These are phyloP conservation scores for Adelognathus sp. DNA, from an alignment of 2,888 invertebrate genomes.

Conservation along the genomic window DNA sequence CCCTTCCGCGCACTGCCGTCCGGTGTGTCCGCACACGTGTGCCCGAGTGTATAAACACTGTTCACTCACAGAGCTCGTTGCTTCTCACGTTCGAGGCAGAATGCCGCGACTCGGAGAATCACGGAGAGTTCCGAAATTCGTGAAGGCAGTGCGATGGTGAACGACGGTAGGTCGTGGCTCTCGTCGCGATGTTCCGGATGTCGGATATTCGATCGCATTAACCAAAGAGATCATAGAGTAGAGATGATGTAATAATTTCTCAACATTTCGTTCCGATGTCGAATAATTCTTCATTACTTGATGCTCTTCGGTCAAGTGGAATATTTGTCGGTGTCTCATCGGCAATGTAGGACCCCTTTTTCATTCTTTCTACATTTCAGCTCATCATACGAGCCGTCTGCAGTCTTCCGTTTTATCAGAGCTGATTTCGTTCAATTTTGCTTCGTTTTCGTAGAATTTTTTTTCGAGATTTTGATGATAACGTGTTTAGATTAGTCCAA, in stretches of 20 bases:
- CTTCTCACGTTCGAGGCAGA: constrained; percentile 30
- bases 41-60: background rate
- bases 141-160: constrained; percentile 7
- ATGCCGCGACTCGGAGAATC: constrained; percentile 6
- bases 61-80: constrained; percentile 1
- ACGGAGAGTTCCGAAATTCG: constrained; percentile 32
- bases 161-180: constrained; percentile 11
- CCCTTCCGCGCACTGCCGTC: constrained; percentile 4
- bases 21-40: background rate
- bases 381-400: no score
- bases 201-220: constrained; percentile 6
- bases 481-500: no score
- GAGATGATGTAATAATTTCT: constrained; percentile 21
- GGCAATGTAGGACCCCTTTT: no score
- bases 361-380: no score
- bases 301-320: background rate
- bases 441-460: no score
- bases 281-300: background rate
- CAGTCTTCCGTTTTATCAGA: no score
- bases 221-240: background rate
- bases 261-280: background rate
- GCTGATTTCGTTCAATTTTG: no score
- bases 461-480: no score
- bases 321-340: no score
- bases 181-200: background rate